These are phyloP conservation scores for Prochilodus magdalenae DNA, from an alignment of 2,113 vertebrate species.

Conservation along the genomic window DNA sequence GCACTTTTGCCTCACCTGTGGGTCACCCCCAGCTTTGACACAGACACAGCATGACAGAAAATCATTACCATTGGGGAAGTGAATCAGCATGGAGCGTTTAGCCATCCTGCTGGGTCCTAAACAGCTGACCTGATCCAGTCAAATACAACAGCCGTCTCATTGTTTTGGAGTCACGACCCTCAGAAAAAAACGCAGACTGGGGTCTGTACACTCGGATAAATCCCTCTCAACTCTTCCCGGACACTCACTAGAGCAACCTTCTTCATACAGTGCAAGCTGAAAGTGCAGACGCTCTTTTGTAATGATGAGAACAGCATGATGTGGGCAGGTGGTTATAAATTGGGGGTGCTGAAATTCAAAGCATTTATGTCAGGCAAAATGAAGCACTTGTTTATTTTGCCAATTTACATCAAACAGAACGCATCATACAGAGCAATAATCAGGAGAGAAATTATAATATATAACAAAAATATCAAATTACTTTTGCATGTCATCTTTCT, in stretches of 20 bases:
- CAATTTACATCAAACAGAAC: no score
- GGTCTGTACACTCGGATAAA: not conserved
- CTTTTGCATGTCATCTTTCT: no score
- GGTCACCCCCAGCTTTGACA: constrained; percentile 22
- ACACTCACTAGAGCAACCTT: not conserved
- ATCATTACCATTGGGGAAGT: constrained; percentile 23
- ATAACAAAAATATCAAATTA: no score
- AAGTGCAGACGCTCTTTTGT: no score
- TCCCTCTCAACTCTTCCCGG: no score
- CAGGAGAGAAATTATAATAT: no score
- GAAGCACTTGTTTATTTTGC: no score
- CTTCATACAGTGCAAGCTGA: not conserved
- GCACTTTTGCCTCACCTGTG: constrained; percentile 15
- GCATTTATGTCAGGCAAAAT: no score
- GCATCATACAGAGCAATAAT: no score
- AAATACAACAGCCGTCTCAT: not conserved
- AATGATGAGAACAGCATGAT: no score
- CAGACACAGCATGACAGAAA: constrained; percentile 31
- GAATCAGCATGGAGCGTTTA: not conserved
- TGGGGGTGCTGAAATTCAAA: no score
- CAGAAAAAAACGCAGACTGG: not conserved
- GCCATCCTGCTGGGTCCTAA: not conserved
- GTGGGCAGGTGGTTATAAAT: no score
- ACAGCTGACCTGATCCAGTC: not conserved
- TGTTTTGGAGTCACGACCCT: not conserved